Conservation (phyloP, 2,113 vertebrate genomes). For the Cavia aperea region DNA sequence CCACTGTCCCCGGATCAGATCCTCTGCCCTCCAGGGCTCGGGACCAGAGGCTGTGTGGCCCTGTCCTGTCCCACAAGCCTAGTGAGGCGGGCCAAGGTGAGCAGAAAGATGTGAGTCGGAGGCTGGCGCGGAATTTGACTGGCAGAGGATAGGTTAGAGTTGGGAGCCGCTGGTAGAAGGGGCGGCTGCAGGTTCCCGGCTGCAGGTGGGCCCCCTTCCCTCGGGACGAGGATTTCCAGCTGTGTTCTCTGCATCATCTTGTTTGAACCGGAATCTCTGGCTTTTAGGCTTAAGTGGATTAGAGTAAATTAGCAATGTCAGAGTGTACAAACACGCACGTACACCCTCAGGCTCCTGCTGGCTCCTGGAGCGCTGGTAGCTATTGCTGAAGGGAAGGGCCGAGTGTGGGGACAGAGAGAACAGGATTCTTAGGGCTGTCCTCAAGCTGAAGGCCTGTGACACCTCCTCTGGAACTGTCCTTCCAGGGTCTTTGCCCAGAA, state of each 20-base stretch:
- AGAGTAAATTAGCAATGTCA: constrained; percentile 75
- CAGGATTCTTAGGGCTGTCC: neutral
- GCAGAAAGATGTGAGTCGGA: constrained; percentile 63
- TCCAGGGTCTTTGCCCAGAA: neutral
- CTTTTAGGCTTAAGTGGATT: constrained; percentile 76
- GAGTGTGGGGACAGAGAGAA: neutral
- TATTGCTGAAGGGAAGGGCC: constrained; percentile 5
- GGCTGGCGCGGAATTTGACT: constrained; percentile 63
- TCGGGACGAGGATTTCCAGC: constrained; percentile 43
- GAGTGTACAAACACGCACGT: constrained; percentile 50
- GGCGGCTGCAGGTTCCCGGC: neutral
- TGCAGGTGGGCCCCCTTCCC: neutral
- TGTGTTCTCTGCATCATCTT: constrained; percentile 62
- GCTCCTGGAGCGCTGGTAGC: constrained; percentile 20
- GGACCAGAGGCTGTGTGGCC: fast-evolving
- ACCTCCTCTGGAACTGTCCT: neutral
- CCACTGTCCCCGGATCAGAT: fast-evolving
- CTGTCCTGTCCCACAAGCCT: neutral
- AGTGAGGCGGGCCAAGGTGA: neutral
- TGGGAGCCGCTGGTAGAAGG: neutral
- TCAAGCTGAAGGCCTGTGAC: neutral
- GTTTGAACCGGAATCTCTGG: constrained; percentile 52
- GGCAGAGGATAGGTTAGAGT: neutral
- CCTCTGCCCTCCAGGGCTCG: fast-evolving
- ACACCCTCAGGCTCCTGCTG: constrained; percentile 66